These are phyloP conservation scores for Heteromyza rotundicornis DNA, from an alignment of 2,888 invertebrate species.

Conservation along the genomic window DNA sequence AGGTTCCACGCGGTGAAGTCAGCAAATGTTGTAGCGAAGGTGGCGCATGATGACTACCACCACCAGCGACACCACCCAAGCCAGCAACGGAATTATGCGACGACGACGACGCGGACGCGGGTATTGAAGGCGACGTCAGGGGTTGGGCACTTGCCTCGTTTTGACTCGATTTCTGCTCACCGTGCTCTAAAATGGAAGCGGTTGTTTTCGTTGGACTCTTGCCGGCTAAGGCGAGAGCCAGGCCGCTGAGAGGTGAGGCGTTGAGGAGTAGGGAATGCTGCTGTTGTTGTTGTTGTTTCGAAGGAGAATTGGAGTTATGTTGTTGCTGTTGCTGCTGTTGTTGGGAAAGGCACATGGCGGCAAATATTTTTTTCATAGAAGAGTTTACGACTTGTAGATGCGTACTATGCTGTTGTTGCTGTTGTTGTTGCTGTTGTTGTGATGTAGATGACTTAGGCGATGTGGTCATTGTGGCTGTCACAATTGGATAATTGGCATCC, in stretches of 20 bases:
- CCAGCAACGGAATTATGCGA: slow-evolving; percentile 18
- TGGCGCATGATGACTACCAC: no score
- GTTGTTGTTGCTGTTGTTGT: slow-evolving; percentile 22
- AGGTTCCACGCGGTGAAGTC: slow-evolving; percentile 48
- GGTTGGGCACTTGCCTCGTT: slow-evolving; percentile 65
- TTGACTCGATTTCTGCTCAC: slow-evolving; percentile 62
- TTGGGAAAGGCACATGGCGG: slow-evolving; percentile 61
- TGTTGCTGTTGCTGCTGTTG: slow-evolving; percentile 32
- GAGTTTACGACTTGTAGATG: slow-evolving; percentile 55
- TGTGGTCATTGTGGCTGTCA: slow-evolving; percentile 30
- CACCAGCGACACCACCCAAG: slow-evolving; percentile 24
- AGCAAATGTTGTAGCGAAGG: slow-evolving; percentile 54
- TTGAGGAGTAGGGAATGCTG: slow-evolving; percentile 57
- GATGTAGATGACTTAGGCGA: slow-evolving; percentile 29
- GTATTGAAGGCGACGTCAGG: slow-evolving; percentile 54
- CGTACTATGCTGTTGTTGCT: slow-evolving; percentile 33
- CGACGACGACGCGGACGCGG: slow-evolving; percentile 30
- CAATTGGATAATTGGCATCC: slow-evolving; percentile 45
- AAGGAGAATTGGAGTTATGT: no score
- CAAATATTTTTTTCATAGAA: slow-evolving; percentile 53
- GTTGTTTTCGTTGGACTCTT: slow-evolving; percentile 42
- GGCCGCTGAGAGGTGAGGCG: no score
- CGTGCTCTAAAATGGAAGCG: slow-evolving; percentile 61
- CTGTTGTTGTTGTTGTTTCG: slow-evolving; percentile 29
- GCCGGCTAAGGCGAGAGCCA: slow-evolving; percentile 50